A percentile compares a stretch with the other conserved stretches of the same genome.
Conservation (phyloP, 2,888 invertebrate species). For the Polydrusus cervinus region DNA sequence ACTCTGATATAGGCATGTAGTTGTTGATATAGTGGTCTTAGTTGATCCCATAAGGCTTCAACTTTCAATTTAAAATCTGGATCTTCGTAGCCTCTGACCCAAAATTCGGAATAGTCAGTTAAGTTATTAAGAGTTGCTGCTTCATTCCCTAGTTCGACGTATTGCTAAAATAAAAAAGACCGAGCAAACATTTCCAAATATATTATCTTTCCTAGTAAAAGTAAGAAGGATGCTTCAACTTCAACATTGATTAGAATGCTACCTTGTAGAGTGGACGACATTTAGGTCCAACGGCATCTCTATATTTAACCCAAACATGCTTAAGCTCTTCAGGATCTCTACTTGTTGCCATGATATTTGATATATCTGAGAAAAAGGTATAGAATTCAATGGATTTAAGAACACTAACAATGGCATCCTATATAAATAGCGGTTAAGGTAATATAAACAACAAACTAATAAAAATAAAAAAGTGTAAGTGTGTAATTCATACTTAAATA, state of each 20-base stretch:
- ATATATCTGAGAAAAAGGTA: slow-evolving; percentile 76
- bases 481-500: no score
- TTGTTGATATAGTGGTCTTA: slow-evolving; percentile 87
- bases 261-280: slow-evolving; percentile 72
- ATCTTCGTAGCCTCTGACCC: slow-evolving; percentile 83
- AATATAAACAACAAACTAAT: no score
- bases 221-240: no score
- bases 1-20: slow-evolving; percentile 88
- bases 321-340: slow-evolving; percentile 85
- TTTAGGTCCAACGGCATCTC: slow-evolving; percentile 80
- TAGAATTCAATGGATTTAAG: no score
- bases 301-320: slow-evolving; percentile 87
- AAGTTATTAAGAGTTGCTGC: slow-evolving; percentile 83
- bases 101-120: slow-evolving; percentile 80
- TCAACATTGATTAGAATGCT: no score
- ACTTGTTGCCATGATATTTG: slow-evolving; percentile 79
- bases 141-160: slow-evolving; percentile 80
- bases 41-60: slow-evolving; percentile 80
- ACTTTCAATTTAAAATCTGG: slow-evolving; percentile 81
- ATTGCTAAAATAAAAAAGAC: slow-evolving; percentile 76
- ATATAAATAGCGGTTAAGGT: no score
- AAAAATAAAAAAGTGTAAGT: no score
- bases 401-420: no score
- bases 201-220: no score
- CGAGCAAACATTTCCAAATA: no score